Base-by-base conservation (phyloP, 2,797 vertebrate species). In the Galagoides demidoff region DNA sequence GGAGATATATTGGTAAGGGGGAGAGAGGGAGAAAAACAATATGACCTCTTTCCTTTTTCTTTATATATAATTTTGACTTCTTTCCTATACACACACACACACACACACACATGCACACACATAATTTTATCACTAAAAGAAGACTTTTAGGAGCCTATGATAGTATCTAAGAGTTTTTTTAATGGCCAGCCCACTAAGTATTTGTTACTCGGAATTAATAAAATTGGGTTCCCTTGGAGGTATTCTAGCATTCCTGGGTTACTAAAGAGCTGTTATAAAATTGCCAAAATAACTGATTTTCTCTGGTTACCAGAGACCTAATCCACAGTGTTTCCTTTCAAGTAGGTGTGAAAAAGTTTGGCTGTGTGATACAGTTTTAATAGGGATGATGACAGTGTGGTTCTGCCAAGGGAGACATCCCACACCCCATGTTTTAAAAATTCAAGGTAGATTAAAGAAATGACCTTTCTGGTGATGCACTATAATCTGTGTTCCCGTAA, bases 231-330 rank as follows among this genome's bases (percentile, higher is more conserved):
- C 55, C 8, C n/a, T 76, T 92, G 23, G 86, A 95, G 59, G 17
- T 68, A 74, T 85, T 96, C 49, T 78, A 90, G 64, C 37, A 96
- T 96, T 92, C 87, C 74, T 31, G 43, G 20, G 39, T 94, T 92
- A 90, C 94, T 82, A 94, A 97, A 95, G 82, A 82, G 68, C 55
- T 96, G 22, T 92, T 90, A 87, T 57, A 95, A 94, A 89, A 70
- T 96, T 96, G 49, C 66, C 92, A 88, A 95, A 94, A 89, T 96
- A 92, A 73, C 83, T 95, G 64, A 92, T 96, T 97, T 96, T 85
- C 88, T 97, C 87, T 96, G 71, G 63, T 96, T 96, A 92, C 90
- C 29, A 91, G 74, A 57, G 27, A 70, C 61, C 49, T 88, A 90
- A 94, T 83, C 78, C 77, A 94, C 70, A 92, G n/a, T 93, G 43